A percentile compares a stretch with the other conserved stretches of the same genome.
Evolutionary conservation across 2,888 invertebrate genomes (phyloP).

Genomic region (Platycheirus albimanus): DNA sequence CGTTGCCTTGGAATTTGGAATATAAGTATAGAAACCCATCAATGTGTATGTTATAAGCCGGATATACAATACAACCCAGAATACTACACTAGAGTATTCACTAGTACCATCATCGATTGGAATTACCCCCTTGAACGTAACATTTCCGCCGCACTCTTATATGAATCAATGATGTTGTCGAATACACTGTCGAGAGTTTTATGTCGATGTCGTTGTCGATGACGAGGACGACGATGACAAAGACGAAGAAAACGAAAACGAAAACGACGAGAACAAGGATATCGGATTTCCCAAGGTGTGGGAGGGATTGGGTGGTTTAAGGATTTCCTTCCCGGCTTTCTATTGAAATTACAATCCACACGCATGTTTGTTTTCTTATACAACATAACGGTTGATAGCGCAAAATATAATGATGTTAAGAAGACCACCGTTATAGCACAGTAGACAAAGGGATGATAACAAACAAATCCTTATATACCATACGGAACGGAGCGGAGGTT

Average conservation of each 20-base stretch:
- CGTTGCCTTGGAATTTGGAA: slow-evolving; percentile 29
- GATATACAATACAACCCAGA: slow-evolving; percentile 34
- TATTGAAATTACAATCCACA: slow-evolving; percentile 37
- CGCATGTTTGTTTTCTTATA: slow-evolving; percentile 54
- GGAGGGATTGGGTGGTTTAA: background rate
- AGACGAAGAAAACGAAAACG: too few relatives aligned
- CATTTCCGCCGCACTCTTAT: slow-evolving; percentile 53
- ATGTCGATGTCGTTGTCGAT: too few relatives aligned
- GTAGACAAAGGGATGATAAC: slow-evolving; percentile 31
- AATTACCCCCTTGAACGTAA: slow-evolving; percentile 49
- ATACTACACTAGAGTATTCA: slow-evolving; percentile 4
- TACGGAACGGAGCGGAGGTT: slow-evolving; percentile 29
- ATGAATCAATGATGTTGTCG: slow-evolving; percentile 52
- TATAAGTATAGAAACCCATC: slow-evolving; percentile 25
- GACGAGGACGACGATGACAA: too few relatives aligned
- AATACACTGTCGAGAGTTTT: slow-evolving; percentile 20
- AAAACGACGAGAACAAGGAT: slow-evolving; percentile 2
- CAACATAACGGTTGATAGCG: slow-evolving; percentile 46
- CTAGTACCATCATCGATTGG: slow-evolving; percentile 26
- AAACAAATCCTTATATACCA: slow-evolving; percentile 17
- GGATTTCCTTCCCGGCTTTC: slow-evolving; percentile 4
- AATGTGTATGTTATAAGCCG: slow-evolving; percentile 33
- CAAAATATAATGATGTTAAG: slow-evolving; percentile 60
- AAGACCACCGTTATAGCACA: slow-evolving; percentile 31
- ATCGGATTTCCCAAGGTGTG: too few relatives aligned